Percentiles rank a stretch among this genome's conserved stretches.
These are phyloP conservation scores for Brachirus orientalis DNA, from an alignment of 2,113 vertebrate genomes.

Conservation along the genomic window DNA sequence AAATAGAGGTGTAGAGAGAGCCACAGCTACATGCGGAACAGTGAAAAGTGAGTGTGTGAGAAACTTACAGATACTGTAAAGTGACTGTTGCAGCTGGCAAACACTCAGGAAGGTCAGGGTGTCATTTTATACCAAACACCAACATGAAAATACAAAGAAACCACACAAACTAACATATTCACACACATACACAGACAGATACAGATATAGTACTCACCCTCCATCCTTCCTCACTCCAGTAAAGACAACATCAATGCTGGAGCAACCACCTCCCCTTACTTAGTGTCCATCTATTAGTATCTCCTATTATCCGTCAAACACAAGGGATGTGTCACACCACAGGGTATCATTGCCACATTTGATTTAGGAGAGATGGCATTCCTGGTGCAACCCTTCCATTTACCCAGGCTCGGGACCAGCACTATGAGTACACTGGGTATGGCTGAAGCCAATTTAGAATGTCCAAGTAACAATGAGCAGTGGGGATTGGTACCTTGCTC, in stretches of 20 bases:
- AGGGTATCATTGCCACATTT: too few species aligned
- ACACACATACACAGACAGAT: constrained; percentile 7
- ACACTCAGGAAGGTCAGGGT: constrained; percentile 38
- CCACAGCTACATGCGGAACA: not conserved
- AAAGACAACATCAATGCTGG: not conserved
- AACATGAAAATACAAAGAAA: constrained; percentile 26
- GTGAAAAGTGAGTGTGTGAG: constrained; percentile 21
- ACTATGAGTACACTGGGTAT: too few species aligned
- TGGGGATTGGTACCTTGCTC: too few species aligned
- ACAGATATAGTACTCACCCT: not conserved
- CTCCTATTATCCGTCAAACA: too few species aligned
- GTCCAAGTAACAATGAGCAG: too few species aligned
- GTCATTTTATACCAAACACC: too few species aligned
- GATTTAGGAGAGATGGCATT: too few species aligned
- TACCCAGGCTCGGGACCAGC: too few species aligned
- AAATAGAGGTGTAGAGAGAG: not conserved
- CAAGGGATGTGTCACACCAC: too few species aligned
- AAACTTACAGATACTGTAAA: constrained; percentile 27
- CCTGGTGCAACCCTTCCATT: too few species aligned
- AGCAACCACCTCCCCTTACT: constrained; percentile 3
- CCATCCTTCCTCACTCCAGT: not conserved
- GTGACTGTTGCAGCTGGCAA: constrained; percentile 33
- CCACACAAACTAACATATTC: constrained; percentile 5
- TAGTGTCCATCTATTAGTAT: too few species aligned
- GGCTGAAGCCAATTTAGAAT: too few species aligned